These are phyloP conservation scores for Darevskia mixta DNA, from an alignment of 2,797 vertebrate genomes.

Conservation along the genomic window DNA sequence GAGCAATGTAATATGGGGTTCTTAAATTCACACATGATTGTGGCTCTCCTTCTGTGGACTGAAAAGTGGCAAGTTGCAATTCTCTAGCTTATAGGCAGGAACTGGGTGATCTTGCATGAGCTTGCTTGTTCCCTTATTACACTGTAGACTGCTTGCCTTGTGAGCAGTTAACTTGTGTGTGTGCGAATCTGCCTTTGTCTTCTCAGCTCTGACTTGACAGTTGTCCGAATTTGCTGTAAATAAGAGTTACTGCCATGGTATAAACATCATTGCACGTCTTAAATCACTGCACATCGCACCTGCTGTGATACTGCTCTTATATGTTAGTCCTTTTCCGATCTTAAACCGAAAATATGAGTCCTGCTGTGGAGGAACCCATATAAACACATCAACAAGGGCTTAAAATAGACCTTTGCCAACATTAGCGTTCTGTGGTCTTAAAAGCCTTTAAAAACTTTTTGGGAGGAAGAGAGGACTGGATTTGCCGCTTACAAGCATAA, in stretches of 20 bases:
- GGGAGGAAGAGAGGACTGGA: not conserved
- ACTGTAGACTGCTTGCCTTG: too few relatives aligned
- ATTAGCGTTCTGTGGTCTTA: not conserved
- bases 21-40: not conserved
- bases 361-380: not conserved
- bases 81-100: not conserved
- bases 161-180: not conserved
- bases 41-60: not conserved
- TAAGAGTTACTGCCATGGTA: not conserved
- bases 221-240: not conserved
- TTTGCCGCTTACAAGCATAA: not conserved
- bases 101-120: not conserved
- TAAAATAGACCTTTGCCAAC: not conserved
- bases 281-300: not conserved
- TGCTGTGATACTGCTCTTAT: accelerated
- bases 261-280: not conserved
- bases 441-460: not conserved
- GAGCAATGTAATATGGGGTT: not conserved
- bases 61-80: not conserved
- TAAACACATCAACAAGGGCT: not conserved
- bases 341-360: not conserved
- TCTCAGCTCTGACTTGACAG: not conserved
- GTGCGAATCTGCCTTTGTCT: not conserved
- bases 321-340: not conserved
- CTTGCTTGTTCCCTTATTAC: not conserved